phyloP scores from a whole-genome alignment of 2,888 invertebrate genomes.

The Drosophila merina region DNA sequence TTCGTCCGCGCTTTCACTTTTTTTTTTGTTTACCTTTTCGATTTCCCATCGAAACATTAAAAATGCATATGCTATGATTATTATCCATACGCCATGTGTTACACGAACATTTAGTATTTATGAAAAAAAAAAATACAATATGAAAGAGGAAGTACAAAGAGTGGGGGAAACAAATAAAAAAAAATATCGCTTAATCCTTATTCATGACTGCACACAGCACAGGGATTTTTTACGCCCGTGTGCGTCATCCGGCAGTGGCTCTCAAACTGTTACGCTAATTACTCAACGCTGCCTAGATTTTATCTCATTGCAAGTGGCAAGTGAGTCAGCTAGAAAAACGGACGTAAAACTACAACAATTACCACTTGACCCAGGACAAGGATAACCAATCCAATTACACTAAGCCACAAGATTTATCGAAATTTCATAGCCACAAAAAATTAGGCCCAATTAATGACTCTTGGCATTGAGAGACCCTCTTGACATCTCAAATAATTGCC shows the following conservation, averaged over 20 bases:
- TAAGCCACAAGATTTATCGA: not conserved
- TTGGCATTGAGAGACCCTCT: too few species aligned
- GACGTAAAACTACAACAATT: slow-evolving; percentile 35
- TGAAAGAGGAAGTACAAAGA: not conserved
- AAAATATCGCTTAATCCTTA: slow-evolving; percentile 19
- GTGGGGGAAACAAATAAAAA: slow-evolving; percentile 6
- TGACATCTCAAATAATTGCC: too few species aligned
- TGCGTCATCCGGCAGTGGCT: slow-evolving; percentile 37
- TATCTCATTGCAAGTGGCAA: slow-evolving; percentile 26
- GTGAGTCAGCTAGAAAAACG: slow-evolving; percentile 27
- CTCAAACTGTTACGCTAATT: slow-evolving; percentile 41
- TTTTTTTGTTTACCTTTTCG: slow-evolving; percentile 22
- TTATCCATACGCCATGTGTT: slow-evolving; percentile 60
- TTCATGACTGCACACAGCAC: slow-evolving; percentile 23
- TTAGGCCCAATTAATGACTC: too few species aligned
- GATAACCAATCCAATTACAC: slow-evolving; percentile 35
- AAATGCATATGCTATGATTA: slow-evolving; percentile 59
- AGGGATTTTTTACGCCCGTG: slow-evolving; percentile 24
- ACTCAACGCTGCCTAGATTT: slow-evolving; percentile 37
- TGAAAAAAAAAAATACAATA: slow-evolving; percentile 40
- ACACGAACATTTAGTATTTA: slow-evolving; percentile 65
- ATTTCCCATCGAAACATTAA: slow-evolving; percentile 58
- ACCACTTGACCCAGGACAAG: slow-evolving; percentile 33
- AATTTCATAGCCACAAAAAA: too few species aligned
- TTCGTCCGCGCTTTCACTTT: not conserved